Evolutionary conservation across 1,140 invertebrate species (phyloP), one percentile per base, ranked within the genome.

Genomic region (Akabosia matsudoensis): DNA sequence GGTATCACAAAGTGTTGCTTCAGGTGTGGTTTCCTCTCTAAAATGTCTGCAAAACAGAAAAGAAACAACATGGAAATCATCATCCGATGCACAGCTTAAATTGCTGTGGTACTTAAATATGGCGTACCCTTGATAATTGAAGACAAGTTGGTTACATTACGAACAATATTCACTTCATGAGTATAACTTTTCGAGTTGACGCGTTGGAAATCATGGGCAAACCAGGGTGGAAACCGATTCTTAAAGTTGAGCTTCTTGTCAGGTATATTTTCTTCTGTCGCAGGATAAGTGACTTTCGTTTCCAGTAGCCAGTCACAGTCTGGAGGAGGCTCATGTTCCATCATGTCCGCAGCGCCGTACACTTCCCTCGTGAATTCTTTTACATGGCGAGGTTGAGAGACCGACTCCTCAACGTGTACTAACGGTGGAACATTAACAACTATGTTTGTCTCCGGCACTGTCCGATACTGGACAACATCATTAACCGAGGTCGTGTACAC

Each of bases 1-100:
- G 61, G 61, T 14, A 67, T 67, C n/a, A 67, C 61, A 67, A 67
- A 67, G 28, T 67, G 61, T 67, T 67, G 61, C n/a, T 67, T 67
- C 61, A 67, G 28, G 4, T 67, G 61, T 7, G 61, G 61, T 31
- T 67, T 67, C n/a, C 61, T 67, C 31, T 67, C 61, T 7, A 67
- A 4, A 22, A 67, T 67, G 31, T 67, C 61, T 67, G n/a, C 3
- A 67, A 30, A 24, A 56, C 54, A 56, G 24, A 13, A 10, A 56
- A n/a, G n/a, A n/a, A n/a, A n/a, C n/a, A n/a, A n/a, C n/a, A n/a
- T n/a, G n/a, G n/a, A n/a, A n/a, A n/a, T n/a, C n/a, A n/a, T n/a
- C n/a, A n/a, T n/a, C n/a, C n/a, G n/a, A n/a, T n/a, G n/a, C n/a
- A n/a, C n/a, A n/a, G n/a, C n/a, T n/a, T n/a, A n/a, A n/a, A n/a